Base-by-base conservation (phyloP, 2,888 invertebrate species). In the Macrosoma leucophasiata region DNA sequence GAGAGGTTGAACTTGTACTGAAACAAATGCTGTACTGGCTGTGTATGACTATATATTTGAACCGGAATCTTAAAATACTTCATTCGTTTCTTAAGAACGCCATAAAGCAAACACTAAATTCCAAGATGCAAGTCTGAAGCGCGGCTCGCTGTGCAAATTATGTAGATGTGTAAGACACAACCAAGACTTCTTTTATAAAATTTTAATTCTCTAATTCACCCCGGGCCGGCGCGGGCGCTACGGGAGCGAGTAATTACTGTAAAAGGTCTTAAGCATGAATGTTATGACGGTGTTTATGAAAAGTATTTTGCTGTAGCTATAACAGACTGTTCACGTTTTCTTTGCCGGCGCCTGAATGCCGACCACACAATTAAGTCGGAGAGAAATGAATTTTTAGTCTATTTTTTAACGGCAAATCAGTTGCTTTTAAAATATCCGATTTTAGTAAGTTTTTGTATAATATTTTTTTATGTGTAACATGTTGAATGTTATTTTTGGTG, bases 261-360 rank as follows among this genome's bases (percentile, higher is more conserved):
- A 73, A 82, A 77, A 81, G 84, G 82, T 78, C 81, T 79, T 79
- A 71, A 74, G 66, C 77, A 73, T 66, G 69, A 77, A 81, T 78
- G 71, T 82, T 82, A 84, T 84, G 79, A 82, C 74, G 76, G 77
- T 64, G 76, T 66, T 82, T 82, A 81, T 82, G 70, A 81, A 81
- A 78, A 76, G 79, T 76, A 75, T 75, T 77, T 67, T 64, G 50
- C 59, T 63, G 56, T 58, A 62, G 57, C 61, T 62, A 66, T 52
- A 62, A 62, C 61, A 62, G 66, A 55, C 57, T 58, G 58, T 60
- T 66, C 55, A 62, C 60, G 58, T 61, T 63, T 67, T 65, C 63
- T 63, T 71, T 73, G 58, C 57, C 55, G 56, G 48, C 51, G 36
- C 47, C 52, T 74, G 65, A 74, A 77, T 72, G 69, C 61, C 62